Evolutionary conservation across 2,888 invertebrate species (phyloP).

Genomic region (Drosophila algonquin): DNA sequence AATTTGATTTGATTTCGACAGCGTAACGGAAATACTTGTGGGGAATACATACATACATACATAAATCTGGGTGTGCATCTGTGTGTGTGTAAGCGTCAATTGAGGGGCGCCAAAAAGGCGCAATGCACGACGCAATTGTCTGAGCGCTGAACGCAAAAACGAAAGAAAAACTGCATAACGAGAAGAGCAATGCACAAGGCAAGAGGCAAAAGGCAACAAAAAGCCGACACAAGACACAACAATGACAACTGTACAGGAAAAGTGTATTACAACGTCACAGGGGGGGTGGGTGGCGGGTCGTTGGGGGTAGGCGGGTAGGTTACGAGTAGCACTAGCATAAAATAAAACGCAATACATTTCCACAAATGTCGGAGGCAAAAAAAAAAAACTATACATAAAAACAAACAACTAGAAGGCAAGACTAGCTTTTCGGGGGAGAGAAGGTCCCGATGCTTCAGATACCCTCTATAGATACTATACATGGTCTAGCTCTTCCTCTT

Average conservation of each 20-base stretch:
- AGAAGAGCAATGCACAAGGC: constrained; percentile 4
- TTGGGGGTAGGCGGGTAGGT: neutral
- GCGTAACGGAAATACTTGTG: constrained; percentile 44
- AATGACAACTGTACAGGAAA: constrained; percentile 1
- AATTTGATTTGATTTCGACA: constrained; percentile 73
- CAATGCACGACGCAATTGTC: constrained; percentile 62
- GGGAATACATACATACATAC: neutral
- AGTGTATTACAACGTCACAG: constrained; percentile 10
- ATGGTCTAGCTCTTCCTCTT: neutral
- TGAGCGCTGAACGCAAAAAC: constrained; percentile 26
- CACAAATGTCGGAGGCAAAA: constrained; percentile 51
- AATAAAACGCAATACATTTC: constrained; percentile 76
- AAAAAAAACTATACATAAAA: constrained; percentile 28
- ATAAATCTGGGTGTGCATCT: neutral
- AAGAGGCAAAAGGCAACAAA: neutral
- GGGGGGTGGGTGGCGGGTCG: neutral
- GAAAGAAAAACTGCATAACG: constrained; percentile 45
- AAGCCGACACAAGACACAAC: constrained; percentile 12
- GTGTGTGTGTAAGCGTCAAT: constrained; percentile 50
- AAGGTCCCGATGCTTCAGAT: neutral
- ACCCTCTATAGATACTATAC: neutral
- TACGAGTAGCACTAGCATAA: constrained; percentile 45
- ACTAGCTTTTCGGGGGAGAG: neutral
- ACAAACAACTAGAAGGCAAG: constrained; percentile 13
- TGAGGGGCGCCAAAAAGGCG: constrained; percentile 65